Evolutionary conservation across 23 tunicate species (phyloP), one percentile per base, ranked within the genome.

Genomic region (Corella eumyota): DNA sequence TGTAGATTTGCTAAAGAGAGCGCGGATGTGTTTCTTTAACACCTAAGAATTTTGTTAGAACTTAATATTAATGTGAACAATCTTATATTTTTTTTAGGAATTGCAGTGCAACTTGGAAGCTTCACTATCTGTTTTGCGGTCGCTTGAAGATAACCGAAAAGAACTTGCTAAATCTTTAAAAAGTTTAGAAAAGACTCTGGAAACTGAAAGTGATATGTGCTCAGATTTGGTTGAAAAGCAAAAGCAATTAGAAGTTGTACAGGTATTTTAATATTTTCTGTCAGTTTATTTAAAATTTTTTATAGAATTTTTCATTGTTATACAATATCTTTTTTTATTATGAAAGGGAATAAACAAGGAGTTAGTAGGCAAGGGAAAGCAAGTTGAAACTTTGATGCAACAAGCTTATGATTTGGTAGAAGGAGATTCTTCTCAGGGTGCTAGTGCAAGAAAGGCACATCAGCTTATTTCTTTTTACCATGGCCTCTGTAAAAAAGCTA

Each of bases 391-490:
- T 32, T 53, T 85, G 56, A 51, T 76, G 75, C 72, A 71, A 23
- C 79, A 78, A 54, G 71, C 73, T 23, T 65, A 75, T 36, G 80
- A 85, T 20, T 52, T 85, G 0, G 80, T 85, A 7, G 95, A 85
- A 30, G 68, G 70, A n/a, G 83, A 85, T 60, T 59, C 83, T 0
- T 60, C 79, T 6, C 95, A 77, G 60, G 68, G 62, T 49, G 61
- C 57, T 20, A 70, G 64, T 9, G 73, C 78, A 2, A 61, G 88
- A 27, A 78, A 73, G 62, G 77, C 86, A 9, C 96, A 88, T 36
- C 81, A 88, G 22, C 64, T 88, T 6, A 79, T 88, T 3, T 30
- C 82, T 20, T 6, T 60, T 23, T 88, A 88, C 48, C 88, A 79
- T 31, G 81, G 75, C 0, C 73, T 88, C 17, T 78, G 77, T 68